Evolutionary conservation across 2,113 vertebrate genomes (phyloP).

Genomic region (Hyaena hyaena): DNA sequence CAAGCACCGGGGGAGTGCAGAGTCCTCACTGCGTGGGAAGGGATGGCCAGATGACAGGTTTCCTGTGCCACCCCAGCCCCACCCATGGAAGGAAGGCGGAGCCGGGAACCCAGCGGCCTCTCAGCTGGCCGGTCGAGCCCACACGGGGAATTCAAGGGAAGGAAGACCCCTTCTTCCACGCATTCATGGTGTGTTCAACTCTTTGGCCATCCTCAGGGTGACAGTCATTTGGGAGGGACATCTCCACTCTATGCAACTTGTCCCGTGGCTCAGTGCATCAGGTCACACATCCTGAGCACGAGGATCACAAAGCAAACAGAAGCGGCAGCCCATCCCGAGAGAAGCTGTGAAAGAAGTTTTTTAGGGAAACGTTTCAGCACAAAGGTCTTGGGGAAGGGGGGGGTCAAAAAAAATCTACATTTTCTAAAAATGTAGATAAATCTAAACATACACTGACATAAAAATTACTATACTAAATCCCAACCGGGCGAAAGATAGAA

Average conservation of each 20-base stretch:
- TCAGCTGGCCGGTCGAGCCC: fast-evolving
- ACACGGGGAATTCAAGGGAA: fast-evolving
- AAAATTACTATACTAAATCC: not conserved
- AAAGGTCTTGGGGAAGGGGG: not conserved
- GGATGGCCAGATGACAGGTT: too few species aligned
- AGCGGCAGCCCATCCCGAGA: fast-evolving
- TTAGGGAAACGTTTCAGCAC: not conserved
- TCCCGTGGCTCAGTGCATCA: fast-evolving
- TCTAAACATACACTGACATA: not conserved
- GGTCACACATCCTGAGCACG: fast-evolving
- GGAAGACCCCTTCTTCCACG: fast-evolving
- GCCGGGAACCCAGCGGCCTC: fast-evolving
- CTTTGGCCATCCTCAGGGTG: fast-evolving
- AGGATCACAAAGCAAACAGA: not conserved
- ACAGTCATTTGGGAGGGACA: fast-evolving
- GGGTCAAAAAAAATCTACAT: not conserved
- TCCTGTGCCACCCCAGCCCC: not conserved
- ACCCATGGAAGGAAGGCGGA: fast-evolving
- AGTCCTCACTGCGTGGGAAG: fast-evolving
- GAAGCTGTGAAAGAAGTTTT: fast-evolving
- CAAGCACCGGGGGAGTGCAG: fast-evolving
- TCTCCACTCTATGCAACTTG: fast-evolving
- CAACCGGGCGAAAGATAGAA: not conserved
- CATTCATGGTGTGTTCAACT: fast-evolving
- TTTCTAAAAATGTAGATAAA: fast-evolving